Percentiles rank a stretch among this genome's conserved stretches.
These are phyloP conservation scores for Benthosema pterotum DNA, from an alignment of 2,797 vertebrate species.

Conservation along the genomic window DNA sequence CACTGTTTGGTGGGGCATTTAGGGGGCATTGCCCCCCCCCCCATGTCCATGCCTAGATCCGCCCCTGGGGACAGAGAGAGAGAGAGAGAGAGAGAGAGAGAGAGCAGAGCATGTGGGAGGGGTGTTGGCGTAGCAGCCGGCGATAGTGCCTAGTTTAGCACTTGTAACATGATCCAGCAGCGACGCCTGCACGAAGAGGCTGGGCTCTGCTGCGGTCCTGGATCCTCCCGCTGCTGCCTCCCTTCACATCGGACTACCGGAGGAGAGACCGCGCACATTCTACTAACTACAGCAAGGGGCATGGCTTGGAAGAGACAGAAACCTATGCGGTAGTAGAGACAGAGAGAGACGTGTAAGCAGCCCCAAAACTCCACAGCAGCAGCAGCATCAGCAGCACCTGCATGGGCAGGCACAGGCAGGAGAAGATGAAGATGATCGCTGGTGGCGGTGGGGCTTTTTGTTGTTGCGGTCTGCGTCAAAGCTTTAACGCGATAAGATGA, in stretches of 20 bases:
- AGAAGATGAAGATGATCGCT: conserved; percentile 43
- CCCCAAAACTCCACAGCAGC: conserved; percentile 24
- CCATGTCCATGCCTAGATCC: too few relatives aligned
- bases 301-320: too few relatives aligned
- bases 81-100: conserved; percentile 10
- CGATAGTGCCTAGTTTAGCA: conserved; percentile 69
- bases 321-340: neutral
- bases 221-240: conserved; percentile 36
- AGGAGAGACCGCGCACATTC: conserved; percentile 9
- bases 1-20: too few relatives aligned
- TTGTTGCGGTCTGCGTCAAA: conserved; percentile 71
- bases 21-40: too few relatives aligned
- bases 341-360: conserved; percentile 34
- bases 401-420: conserved; percentile 21
- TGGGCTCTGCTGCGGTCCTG: conserved; percentile 57
- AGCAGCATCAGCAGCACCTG: conserved; percentile 57
- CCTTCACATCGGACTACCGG: conserved; percentile 37
- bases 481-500: conserved; percentile 42
- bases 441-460: conserved; percentile 41
- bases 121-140: conserved; percentile 18
- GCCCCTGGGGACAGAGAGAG: too few relatives aligned
- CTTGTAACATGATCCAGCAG: conserved; percentile 74
- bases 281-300: too few relatives aligned
- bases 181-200: conserved; percentile 55
- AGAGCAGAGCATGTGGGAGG: conserved; percentile 16